Evolutionary conservation across 2,888 invertebrate species (phyloP), one percentile per base, ranked within the genome.

Genomic region (Stegana nigrithorax): DNA sequence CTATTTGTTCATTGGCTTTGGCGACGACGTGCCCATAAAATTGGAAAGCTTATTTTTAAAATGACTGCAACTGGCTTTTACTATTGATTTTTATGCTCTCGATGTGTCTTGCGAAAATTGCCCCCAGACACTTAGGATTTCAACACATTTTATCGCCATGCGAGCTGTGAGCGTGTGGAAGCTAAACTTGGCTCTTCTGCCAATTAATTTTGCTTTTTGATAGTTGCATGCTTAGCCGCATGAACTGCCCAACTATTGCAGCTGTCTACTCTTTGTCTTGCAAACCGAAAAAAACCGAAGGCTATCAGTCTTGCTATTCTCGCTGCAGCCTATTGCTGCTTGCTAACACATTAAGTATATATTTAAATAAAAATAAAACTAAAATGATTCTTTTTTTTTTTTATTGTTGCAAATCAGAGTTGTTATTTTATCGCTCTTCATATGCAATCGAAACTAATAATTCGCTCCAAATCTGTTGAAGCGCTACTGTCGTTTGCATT

Each of bases 1-100:
- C n/a, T n/a, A n/a, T n/a, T n/a, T n/a, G n/a, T n/a, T n/a, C n/a
- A n/a, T n/a, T n/a, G n/a, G n/a, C n/a, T n/a, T n/a, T n/a, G n/a
- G n/a, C 21, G 47, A n/a, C 47, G 23, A 47, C 8, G 47, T 47
- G 21, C 47, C 47, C 47, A 47, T 47, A 23, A 21, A 47, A 21
- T 47, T 47, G 8, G 8, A 47, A 23, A 47, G 23, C 23, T 47
- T 47, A 47, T 47, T 17, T 23, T 21, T 47, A n/a, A n/a, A 25
- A 23, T 10, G 47, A 21, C 47, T 17, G 25, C 36, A 36, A n/a
- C n/a, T 36, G 10, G 36, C 2, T 1, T 36, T n/a, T n/a, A n/a
- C n/a, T n/a, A n/a, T n/a, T n/a, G n/a, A 39, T 39, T 39, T 39
- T 39, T 39, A 39, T 39, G 39, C 39, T 14, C 39, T 39, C 17